Percentiles rank a stretch among this genome's conserved stretches.
Conservation (phyloP, 2,113 vertebrate species). For the Cyrtonyx montezumae region DNA sequence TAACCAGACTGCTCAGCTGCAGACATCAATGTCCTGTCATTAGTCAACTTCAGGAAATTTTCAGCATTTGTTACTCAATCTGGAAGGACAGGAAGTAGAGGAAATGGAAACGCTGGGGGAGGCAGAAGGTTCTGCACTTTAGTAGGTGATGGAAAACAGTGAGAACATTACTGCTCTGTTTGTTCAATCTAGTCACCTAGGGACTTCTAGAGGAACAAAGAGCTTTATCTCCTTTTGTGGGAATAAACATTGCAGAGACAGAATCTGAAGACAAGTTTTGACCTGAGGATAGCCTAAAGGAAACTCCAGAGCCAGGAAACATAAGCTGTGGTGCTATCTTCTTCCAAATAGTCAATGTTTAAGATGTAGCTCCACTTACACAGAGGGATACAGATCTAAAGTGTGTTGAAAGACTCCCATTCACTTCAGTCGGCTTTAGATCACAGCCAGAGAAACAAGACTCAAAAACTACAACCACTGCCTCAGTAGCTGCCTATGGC, state of each 20-base stretch:
- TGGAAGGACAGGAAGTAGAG: constrained; percentile 78
- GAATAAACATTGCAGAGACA: constrained; percentile 66
- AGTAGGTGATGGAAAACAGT: constrained; percentile 76
- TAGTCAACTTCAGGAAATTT: constrained; percentile 82
- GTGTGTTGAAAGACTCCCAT: neutral
- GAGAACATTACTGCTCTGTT: constrained; percentile 72
- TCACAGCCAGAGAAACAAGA: neutral
- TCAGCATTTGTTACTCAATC: constrained; percentile 77
- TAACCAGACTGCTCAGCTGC: constrained; percentile 53
- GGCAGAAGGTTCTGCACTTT: constrained; percentile 78
- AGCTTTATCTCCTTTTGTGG: constrained; percentile 68
- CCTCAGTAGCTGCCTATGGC: neutral
- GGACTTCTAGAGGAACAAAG: constrained; percentile 68
- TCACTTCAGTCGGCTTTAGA: constrained; percentile 14
- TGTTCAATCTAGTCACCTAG: constrained; percentile 72
- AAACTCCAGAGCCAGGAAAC: constrained; percentile 21
- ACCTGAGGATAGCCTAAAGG: constrained; percentile 48
- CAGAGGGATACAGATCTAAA: neutral
- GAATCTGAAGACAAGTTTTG: constrained; percentile 64
- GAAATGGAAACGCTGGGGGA: constrained; percentile 80
- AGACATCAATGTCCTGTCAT: constrained; percentile 81
- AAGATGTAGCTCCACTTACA: neutral
- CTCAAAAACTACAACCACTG: neutral
- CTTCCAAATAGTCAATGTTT: constrained; percentile 27
- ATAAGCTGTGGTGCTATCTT: constrained; percentile 10